phyloP scores from a whole-genome alignment of 2,797 vertebrate species.

The Orestias chungarensis region DNA sequence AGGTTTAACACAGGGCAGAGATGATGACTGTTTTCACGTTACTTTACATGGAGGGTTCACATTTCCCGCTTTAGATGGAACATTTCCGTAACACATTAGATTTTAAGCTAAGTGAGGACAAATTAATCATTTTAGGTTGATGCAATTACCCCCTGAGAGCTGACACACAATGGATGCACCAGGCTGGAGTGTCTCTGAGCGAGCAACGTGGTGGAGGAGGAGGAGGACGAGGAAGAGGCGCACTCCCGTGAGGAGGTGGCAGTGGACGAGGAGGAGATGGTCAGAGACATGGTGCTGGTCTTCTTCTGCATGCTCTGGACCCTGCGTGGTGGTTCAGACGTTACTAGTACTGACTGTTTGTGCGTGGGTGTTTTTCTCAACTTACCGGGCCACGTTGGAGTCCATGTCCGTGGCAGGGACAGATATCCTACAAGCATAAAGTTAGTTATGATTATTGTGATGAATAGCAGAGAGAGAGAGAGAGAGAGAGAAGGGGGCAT shows the following conservation, averaged over 20 bases:
- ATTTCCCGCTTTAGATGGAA: neutral
- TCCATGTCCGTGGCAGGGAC: constrained; percentile 49
- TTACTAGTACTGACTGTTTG: neutral
- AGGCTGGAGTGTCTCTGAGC: constrained; percentile 74
- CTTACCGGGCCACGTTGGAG: constrained; percentile 81
- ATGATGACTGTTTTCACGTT: no score
- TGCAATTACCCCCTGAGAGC: constrained; percentile 66
- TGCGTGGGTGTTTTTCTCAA: constrained; percentile 25
- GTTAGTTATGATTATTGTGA: neutral
- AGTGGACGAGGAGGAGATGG: constrained; percentile 77
- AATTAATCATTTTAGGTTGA: neutral
- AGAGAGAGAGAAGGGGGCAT: no score
- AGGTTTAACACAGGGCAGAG: no score
- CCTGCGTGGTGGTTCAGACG: constrained; percentile 20
- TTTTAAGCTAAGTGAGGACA: neutral
- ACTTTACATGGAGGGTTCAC: no score
- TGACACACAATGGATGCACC: constrained; percentile 74
- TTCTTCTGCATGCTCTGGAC: constrained; percentile 79
- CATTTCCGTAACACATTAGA: neutral
- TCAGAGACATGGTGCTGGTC: constrained; percentile 82
- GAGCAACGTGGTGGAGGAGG: constrained; percentile 55
- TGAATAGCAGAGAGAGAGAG: neutral
- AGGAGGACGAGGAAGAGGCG: constrained; percentile 44
- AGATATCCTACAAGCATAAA: constrained; percentile 26
- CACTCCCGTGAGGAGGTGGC: constrained; percentile 62